Evolutionary conservation across 1,140 invertebrate genomes (phyloP).

Genomic region (Anastatus disparis): DNA sequence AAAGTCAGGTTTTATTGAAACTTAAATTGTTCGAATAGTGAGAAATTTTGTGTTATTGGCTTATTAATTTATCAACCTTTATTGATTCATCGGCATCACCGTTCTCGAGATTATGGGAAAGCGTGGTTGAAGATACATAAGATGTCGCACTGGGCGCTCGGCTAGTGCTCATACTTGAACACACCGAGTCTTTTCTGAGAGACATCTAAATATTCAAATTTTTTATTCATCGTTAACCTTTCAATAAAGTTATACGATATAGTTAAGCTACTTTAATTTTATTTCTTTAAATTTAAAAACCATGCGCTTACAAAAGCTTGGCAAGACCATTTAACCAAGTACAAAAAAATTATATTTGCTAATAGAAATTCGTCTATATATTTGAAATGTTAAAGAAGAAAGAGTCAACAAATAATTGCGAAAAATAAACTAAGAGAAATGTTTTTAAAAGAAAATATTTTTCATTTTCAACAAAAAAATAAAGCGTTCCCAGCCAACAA

Average conservation of each 20-base stretch:
- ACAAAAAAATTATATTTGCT: slow-evolving; percentile 2
- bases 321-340: background rate
- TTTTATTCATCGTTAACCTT: slow-evolving; percentile 35
- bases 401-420: background rate
- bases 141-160: slow-evolving; percentile 69
- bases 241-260: slow-evolving; percentile 18
- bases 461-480: background rate
- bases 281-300: too few relatives aligned
- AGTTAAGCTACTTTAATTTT: slow-evolving; percentile 27
- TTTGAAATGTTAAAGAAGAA: too few relatives aligned
- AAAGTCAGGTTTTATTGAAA: background rate
- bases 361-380: too few relatives aligned
- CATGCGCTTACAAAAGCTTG: slow-evolving; percentile 21
- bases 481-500: slow-evolving; percentile 14
- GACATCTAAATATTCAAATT: slow-evolving; percentile 45
- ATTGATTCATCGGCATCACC: slow-evolving; percentile 58
- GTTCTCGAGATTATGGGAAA: slow-evolving; percentile 66
- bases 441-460: background rate
- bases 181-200: slow-evolving; percentile 65
- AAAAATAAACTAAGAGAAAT: too few relatives aligned
- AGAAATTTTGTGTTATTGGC: slow-evolving; percentile 6
- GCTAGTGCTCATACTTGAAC: slow-evolving; percentile 68
- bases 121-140: slow-evolving; percentile 64
- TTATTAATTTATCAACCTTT: slow-evolving; percentile 54
- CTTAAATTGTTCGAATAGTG: background rate